These are phyloP conservation scores for Zoanthus sansibaricus DNA, from an alignment of 92 coral and sea anemone species.

Conservation along the genomic window DNA sequence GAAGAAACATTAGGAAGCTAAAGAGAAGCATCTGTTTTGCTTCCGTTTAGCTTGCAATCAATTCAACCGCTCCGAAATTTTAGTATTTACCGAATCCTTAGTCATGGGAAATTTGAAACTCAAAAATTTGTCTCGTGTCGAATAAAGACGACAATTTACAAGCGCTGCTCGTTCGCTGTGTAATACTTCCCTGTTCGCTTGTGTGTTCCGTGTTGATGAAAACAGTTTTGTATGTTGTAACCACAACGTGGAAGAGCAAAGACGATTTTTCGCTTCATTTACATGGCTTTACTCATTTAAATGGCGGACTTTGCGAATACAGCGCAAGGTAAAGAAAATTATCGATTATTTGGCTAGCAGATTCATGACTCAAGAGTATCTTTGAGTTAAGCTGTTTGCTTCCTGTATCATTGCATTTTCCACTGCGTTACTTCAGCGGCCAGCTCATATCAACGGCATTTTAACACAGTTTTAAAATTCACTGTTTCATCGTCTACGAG, in stretches of 20 bases:
- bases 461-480: constrained; percentile 1
- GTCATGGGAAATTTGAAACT: not conserved
- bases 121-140: not conserved
- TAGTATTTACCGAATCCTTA: not conserved
- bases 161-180: constrained; percentile 16
- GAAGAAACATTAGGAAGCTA: constrained; percentile 37
- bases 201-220: constrained; percentile 41
- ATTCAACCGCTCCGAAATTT: not conserved
- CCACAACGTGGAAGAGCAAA: not conserved
- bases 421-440: not conserved
- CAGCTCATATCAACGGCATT: not conserved
- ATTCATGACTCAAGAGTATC: not conserved
- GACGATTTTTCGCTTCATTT: constrained; percentile 17
- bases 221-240: not conserved
- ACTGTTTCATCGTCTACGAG: not conserved
- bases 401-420: constrained; percentile 34
- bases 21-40: constrained; percentile 26
- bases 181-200: constrained; percentile 45
- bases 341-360: not conserved
- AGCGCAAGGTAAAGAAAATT: constrained; percentile 14
- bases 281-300: not conserved
- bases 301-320: constrained; percentile 10
- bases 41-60: constrained; percentile 19
- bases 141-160: not conserved
- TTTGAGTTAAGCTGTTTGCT: not conserved